Conservation (phyloP, 2,113 vertebrate species). For the Eudyptes chrysolophus region DNA sequence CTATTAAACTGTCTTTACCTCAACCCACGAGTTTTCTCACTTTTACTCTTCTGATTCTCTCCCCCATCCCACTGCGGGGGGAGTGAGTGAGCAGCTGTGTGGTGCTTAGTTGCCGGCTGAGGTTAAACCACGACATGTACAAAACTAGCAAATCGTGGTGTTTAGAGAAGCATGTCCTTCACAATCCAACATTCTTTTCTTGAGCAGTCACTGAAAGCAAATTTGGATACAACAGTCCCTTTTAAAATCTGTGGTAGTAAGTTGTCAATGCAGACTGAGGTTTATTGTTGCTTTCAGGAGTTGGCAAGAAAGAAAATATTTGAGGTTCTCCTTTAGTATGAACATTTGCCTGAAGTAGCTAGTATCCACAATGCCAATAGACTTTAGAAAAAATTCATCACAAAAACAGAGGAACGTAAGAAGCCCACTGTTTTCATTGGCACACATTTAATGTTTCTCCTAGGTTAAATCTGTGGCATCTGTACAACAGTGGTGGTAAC, state of each 20-base stretch:
- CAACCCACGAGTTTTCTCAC: too few species aligned
- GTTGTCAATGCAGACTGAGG: background rate
- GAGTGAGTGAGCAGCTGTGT: too few species aligned
- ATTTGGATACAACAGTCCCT: background rate
- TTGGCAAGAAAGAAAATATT: background rate
- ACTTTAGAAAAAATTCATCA: background rate
- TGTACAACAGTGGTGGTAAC: background rate
- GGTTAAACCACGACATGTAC: background rate
- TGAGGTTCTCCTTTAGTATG: background rate
- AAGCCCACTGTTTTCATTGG: background rate
- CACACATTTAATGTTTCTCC: background rate
- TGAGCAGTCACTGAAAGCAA: background rate
- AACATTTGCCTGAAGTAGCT: background rate
- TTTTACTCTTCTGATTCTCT: too few species aligned
- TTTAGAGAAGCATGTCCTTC: background rate
- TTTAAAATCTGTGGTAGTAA: background rate
- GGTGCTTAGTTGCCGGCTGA: too few species aligned
- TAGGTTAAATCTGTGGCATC: background rate
- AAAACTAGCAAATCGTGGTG: background rate
- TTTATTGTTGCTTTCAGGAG: background rate
- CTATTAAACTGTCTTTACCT: too few species aligned
- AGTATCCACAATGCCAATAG: background rate
- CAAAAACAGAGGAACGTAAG: background rate
- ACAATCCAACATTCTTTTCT: background rate
- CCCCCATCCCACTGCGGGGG: too few species aligned